Percentiles rank a stretch among this genome's conserved stretches.
Conservation (phyloP, 2,888 invertebrate species). For the Orthonevra nobilis region DNA sequence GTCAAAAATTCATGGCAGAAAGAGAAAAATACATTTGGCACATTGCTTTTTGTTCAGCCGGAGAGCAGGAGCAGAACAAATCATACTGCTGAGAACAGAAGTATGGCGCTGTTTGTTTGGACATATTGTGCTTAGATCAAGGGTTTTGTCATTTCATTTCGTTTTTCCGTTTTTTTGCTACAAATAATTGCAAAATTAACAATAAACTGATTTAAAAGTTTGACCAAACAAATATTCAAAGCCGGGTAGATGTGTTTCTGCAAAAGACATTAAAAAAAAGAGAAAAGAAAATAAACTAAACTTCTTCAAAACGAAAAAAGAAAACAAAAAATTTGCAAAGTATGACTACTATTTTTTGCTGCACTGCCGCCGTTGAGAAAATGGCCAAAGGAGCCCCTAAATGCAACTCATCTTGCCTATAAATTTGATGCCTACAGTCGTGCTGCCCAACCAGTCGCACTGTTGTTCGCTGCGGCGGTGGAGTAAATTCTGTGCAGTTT, state of each 20-base stretch:
- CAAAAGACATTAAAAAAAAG: background rate
- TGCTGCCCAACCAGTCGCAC: slow-evolving; percentile 22
- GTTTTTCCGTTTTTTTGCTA: slow-evolving; percentile 31
- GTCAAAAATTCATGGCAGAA: background rate
- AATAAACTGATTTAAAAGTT: background rate
- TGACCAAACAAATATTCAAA: no score
- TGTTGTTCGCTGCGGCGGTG: slow-evolving; percentile 32
- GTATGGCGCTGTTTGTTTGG: slow-evolving; percentile 65
- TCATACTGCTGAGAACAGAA: slow-evolving; percentile 35
- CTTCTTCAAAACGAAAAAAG: slow-evolving; percentile 5
- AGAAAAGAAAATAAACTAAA: no score
- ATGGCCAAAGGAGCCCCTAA: slow-evolving; percentile 53
- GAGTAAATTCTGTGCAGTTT: slow-evolving; percentile 57
- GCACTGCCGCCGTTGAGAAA: slow-evolving; percentile 19
- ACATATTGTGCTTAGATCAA: slow-evolving; percentile 17
- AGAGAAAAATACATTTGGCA: slow-evolving; percentile 7
- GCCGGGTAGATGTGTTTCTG: no score
- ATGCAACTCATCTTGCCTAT: slow-evolving; percentile 33
- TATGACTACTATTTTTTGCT: slow-evolving; percentile 18
- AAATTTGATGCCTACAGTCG: slow-evolving; percentile 16
- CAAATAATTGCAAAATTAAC: slow-evolving; percentile 11
- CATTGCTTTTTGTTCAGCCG: background rate
- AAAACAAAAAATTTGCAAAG: slow-evolving; percentile 29
- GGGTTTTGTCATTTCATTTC: slow-evolving; percentile 36
- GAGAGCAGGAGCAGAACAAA: slow-evolving; percentile 28